phyloP scores from a whole-genome alignment of 2,797 vertebrate genomes.

The Florisuga fusca region DNA sequence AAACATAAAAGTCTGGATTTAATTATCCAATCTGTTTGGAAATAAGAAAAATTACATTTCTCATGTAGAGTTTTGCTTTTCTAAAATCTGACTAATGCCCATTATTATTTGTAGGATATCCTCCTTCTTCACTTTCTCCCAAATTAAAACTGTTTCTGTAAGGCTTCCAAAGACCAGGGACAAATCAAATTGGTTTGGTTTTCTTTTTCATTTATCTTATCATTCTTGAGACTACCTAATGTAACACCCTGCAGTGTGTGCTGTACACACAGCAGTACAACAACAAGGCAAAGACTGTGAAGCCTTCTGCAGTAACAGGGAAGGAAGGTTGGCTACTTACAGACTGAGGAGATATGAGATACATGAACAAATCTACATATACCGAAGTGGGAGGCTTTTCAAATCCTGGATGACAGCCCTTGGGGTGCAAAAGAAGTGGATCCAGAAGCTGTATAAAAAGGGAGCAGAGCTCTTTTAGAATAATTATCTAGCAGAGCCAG shows the following conservation, averaged over 20 bases:
- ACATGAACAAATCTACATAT: fast-evolving
- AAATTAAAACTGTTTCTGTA: neutral
- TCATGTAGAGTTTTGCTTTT: neutral
- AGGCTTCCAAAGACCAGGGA: neutral
- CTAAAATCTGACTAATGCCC: neutral
- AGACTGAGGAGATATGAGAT: neutral
- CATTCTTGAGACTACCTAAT: neutral
- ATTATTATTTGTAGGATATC: neutral
- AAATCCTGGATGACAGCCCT: neutral
- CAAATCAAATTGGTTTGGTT: neutral
- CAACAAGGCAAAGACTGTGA: neutral
- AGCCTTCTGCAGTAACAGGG: neutral
- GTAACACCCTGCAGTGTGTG: neutral
- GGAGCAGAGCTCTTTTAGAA: neutral
- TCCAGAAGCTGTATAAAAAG: neutral
- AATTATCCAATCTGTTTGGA: neutral
- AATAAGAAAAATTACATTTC: neutral
- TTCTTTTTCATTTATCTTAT: neutral
- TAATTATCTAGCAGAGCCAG: neutral
- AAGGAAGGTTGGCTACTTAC: neutral
- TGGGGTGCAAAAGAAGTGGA: neutral
- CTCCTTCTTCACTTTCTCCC: neutral
- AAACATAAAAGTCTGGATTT: neutral
- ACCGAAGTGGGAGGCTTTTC: neutral
- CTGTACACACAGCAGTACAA: neutral